Conservation (phyloP, 2,888 invertebrate genomes). For the Clanis bilineata region DNA sequence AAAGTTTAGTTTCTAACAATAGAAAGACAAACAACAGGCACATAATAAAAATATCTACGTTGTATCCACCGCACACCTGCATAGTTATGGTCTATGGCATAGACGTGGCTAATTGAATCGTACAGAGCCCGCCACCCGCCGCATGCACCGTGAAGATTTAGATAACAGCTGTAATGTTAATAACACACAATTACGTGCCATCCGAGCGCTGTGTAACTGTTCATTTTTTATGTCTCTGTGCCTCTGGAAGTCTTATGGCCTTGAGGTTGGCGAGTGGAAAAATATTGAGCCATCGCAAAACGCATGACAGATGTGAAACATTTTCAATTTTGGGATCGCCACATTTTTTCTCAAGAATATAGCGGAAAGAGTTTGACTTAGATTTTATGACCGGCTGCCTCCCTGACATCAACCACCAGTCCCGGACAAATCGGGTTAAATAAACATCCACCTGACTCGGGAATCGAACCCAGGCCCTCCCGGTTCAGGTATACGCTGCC, state of each 20-base stretch:
- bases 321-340: too few relatives aligned
- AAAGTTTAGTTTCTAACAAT: not conserved
- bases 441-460: too few relatives aligned
- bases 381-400: too few relatives aligned
- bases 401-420: too few relatives aligned
- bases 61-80: not conserved
- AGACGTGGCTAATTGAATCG: constrained; percentile 8
- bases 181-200: constrained; percentile 13
- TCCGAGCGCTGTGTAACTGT: not conserved
- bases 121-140: not conserved
- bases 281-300: not conserved
- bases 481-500: too few relatives aligned
- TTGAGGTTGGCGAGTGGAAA: not conserved
- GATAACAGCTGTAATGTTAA: constrained; percentile 15
- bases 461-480: too few relatives aligned
- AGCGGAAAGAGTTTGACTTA: too few relatives aligned
- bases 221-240: not conserved
- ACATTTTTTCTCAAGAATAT: too few relatives aligned
- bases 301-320: too few relatives aligned
- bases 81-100: not conserved
- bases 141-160: constrained; percentile 16
- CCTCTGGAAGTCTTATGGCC: not conserved
- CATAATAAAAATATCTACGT: too few relatives aligned
- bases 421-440: too few relatives aligned
- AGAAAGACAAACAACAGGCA: too few relatives aligned